These are phyloP conservation scores for Perizoma flavofasciatum DNA, from an alignment of 2,888 invertebrate genomes.

Conservation along the genomic window DNA sequence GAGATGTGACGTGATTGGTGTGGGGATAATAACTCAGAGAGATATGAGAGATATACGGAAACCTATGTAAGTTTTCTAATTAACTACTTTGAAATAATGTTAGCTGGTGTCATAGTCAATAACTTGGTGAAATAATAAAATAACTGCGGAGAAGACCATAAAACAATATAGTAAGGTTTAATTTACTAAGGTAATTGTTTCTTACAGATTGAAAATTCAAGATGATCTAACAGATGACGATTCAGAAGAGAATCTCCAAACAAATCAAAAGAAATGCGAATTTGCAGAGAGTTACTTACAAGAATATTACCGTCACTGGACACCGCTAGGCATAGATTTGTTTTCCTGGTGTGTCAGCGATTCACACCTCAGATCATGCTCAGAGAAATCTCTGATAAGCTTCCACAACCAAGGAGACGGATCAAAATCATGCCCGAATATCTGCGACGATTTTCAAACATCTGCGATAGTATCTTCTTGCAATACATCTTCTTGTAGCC, in stretches of 20 bases:
- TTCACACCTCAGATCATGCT: slow-evolving; percentile 51
- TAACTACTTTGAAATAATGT: no score
- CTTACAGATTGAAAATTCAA: slow-evolving; percentile 57
- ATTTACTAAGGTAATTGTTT: background rate
- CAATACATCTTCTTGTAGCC: slow-evolving; percentile 45
- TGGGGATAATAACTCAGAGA: slow-evolving; percentile 64
- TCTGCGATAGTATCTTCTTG: slow-evolving; percentile 53
- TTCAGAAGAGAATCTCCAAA: slow-evolving; percentile 42
- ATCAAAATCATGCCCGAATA: slow-evolving; percentile 63
- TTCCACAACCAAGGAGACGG: slow-evolving; percentile 49
- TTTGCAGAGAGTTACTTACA: slow-evolving; percentile 66
- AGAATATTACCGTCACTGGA: slow-evolving; percentile 64
- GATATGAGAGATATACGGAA: slow-evolving; percentile 51
- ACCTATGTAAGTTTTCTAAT: slow-evolving; percentile 59
- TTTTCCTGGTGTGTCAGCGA: slow-evolving; percentile 61
- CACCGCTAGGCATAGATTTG: slow-evolving; percentile 56
- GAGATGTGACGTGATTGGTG: slow-evolving; percentile 59
- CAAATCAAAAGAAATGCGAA: slow-evolving; percentile 52
- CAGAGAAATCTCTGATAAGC: slow-evolving; percentile 49
- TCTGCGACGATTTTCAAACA: slow-evolving; percentile 56
- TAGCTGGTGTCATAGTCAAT: no score
- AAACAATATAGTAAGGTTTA: no score
- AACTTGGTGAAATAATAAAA: no score
- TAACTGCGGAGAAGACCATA: no score
- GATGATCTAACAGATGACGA: slow-evolving; percentile 56